These are phyloP conservation scores for Kryptopterus vitreolus DNA, from an alignment of 2,797 vertebrate genomes.

Conservation along the genomic window DNA sequence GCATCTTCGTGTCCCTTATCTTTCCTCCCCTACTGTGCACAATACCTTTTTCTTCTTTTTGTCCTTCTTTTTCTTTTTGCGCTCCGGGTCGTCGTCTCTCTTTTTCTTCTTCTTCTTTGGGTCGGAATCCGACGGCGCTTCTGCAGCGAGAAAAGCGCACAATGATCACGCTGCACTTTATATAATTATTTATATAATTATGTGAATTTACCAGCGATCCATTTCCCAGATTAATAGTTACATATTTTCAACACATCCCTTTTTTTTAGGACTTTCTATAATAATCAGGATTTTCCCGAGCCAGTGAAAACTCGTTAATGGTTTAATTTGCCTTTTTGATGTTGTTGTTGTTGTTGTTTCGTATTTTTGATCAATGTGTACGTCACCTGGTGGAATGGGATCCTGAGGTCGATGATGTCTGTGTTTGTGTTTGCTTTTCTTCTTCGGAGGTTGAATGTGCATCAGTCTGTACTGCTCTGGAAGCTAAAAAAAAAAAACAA, in stretches of 20 bases:
- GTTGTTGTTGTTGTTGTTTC: too few species aligned
- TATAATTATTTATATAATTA: background rate
- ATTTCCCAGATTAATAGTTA: background rate
- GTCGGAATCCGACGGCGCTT: conserved; percentile 94
- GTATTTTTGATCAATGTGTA: background rate
- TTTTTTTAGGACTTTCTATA: background rate
- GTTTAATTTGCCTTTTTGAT: background rate
- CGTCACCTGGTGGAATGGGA: conserved; percentile 90
- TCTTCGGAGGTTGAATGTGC: conserved; percentile 97
- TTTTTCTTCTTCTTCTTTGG: conserved; percentile 99
- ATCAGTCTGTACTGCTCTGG: conserved; percentile 95
- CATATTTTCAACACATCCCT: background rate
- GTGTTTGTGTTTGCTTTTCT: conserved; percentile 96
- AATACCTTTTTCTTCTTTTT: conserved; percentile 95
- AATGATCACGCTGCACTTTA: conserved; percentile 12
- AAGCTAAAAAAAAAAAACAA: conserved; percentile 70
- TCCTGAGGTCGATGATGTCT: conserved; percentile 93
- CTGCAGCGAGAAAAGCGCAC: conserved; percentile 61
- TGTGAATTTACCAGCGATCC: background rate
- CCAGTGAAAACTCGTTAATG: background rate
- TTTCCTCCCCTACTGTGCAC: background rate
- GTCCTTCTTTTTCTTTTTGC: conserved; percentile 97
- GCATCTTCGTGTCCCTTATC: background rate
- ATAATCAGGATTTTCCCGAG: background rate
- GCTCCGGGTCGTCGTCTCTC: conserved; percentile 92